Evolutionary conservation across 2,888 invertebrate genomes (phyloP), one percentile per base, ranked within the genome.

Genomic region (Dynastes hyllus): DNA sequence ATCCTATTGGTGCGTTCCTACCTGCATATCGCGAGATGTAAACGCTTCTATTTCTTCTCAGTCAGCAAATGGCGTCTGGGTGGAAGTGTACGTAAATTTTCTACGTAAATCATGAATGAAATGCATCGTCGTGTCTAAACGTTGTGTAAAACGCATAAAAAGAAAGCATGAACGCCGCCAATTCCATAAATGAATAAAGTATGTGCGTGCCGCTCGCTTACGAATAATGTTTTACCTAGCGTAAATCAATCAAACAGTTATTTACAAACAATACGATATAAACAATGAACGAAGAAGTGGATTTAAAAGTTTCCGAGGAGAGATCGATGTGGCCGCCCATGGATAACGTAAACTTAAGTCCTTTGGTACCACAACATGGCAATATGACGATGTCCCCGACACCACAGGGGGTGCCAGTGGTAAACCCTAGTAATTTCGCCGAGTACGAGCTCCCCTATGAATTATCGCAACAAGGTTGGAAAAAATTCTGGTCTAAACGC

Each of bases 401-500:
- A 8, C 92, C 92, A 9, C 92, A 92, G 76, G 89, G 90, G 8
- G 90, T 91, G 61, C 92, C 92, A n/a, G 73, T 22, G 9, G 81
- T 85, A 8, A 92, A 89, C 63, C 91, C 90, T 2, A 90, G 89
- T 40, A 88, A 90, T 55, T 90, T 87, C 70, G 82, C 83, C 70
- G 89, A 89, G 82, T 89, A 85, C 79, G 89, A 89, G 80, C 88
- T 95, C 73, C 93, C 94, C 2, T 90, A 91, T 13, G 94, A 95
- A 86, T 88, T 95, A 67, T 90, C 93, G 6, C 95, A 96, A 86
- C 96, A 96, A 87, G 98, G 98, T 4, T 98, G 98, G 98, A 93
- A 97, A 81, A 97, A 96, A 86, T 98, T 96, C 89, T 98, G 98
- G 98, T 98, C 98, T 27, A 96, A 97, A 87, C 91, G 98, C 77